These are phyloP conservation scores for Neodiprion lecontei DNA, from an alignment of 1,140 invertebrate species.

Conservation along the genomic window DNA sequence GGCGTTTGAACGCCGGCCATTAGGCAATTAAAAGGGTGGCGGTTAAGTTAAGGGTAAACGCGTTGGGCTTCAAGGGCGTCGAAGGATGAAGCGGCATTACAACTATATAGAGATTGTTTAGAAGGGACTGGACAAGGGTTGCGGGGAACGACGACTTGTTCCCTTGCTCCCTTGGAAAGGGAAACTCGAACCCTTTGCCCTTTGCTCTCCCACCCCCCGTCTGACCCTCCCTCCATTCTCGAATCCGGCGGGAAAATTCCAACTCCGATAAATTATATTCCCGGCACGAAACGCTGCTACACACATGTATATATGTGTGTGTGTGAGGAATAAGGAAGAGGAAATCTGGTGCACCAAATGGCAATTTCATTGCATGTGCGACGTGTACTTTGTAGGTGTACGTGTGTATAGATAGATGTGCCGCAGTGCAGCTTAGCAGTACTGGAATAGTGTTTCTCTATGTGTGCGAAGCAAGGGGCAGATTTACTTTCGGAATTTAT, in stretches of 20 bases:
- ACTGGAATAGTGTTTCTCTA: no score
- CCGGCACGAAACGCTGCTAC: slow-evolving; percentile 44
- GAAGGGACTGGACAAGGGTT: background rate
- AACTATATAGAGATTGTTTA: background rate
- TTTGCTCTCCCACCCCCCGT: background rate
- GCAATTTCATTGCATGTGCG: slow-evolving; percentile 55
- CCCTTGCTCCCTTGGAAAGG: background rate
- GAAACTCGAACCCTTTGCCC: background rate
- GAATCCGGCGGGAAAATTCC: slow-evolving; percentile 38
- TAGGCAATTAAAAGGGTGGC: slow-evolving; percentile 4
- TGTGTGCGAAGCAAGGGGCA: background rate
- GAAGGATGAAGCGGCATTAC: background rate
- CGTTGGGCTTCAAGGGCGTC: background rate
- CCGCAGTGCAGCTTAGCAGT: no score
- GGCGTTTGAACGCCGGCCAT: background rate
- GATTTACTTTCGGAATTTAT: slow-evolving; percentile 5
- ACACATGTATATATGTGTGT: slow-evolving; percentile 12
- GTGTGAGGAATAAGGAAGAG: background rate
- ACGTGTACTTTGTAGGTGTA: slow-evolving; percentile 42
- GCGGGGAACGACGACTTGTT: background rate
- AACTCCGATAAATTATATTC: slow-evolving; percentile 54
- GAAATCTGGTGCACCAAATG: slow-evolving; percentile 44
- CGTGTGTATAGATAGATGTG: no score
- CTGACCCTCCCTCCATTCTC: background rate
- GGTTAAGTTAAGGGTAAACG: background rate